A percentile compares a stretch with the other conserved stretches of the same genome.
phyloP scores from a whole-genome alignment of 2,113 vertebrate genomes.

The Cochlearius cochlearius region DNA sequence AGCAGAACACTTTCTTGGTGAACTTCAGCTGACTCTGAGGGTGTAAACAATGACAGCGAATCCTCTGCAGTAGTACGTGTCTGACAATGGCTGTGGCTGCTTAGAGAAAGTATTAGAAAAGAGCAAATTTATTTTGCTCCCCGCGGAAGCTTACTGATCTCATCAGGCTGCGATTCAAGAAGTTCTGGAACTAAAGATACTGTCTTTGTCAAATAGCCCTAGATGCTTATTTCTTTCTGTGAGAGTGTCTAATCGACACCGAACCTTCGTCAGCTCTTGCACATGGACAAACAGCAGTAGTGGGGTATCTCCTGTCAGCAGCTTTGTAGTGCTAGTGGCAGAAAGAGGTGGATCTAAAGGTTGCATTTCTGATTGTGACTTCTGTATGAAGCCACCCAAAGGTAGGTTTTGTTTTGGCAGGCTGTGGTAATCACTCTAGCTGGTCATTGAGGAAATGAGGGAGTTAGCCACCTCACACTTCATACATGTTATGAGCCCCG shows the following conservation, averaged over 20 bases:
- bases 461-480: background rate
- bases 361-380: background rate
- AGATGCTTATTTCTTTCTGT: background rate
- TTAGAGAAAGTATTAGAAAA: background rate
- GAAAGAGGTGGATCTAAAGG: background rate
- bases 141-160: background rate
- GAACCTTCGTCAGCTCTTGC: background rate
- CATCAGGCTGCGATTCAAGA: background rate
- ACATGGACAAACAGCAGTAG: background rate
- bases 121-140: background rate
- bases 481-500: rapidly evolving
- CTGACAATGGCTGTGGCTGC: background rate
- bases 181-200: background rate
- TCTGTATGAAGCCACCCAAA: background rate
- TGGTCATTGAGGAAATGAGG: background rate
- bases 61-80: background rate
- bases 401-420: background rate
- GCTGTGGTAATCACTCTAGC: background rate
- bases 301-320: background rate
- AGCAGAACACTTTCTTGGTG: background rate
- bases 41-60: background rate
- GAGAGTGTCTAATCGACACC: background rate
- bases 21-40: background rate
- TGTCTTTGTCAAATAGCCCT: background rate
- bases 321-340: background rate